Percentiles rank a stretch among this genome's conserved stretches.
Conservation (phyloP, 2,797 vertebrate genomes). For the Acomys russatus region DNA sequence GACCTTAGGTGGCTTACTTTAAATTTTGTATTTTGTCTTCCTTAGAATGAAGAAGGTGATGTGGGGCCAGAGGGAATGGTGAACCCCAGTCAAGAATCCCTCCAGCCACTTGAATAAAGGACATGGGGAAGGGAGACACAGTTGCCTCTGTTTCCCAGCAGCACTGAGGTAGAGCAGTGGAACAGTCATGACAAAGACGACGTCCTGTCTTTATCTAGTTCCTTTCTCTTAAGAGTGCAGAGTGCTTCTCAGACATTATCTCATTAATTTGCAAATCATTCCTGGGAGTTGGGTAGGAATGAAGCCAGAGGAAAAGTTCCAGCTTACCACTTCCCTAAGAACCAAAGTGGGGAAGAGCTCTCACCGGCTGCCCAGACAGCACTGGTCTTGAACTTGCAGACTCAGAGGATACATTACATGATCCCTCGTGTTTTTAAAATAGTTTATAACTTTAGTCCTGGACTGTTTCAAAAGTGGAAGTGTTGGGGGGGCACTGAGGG, state of each 20-base stretch:
- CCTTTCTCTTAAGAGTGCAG: conserved; percentile 69
- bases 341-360: background rate
- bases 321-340: conserved; percentile 2
- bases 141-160: conserved; percentile 46
- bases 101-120: background rate
- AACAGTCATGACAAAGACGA: background rate
- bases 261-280: conserved; percentile 72
- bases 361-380: background rate
- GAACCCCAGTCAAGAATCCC: background rate
- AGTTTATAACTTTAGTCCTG: background rate
- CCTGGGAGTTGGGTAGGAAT: conserved; percentile 66
- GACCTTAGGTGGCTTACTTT: background rate
- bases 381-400: background rate
- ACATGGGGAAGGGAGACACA: background rate
- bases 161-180: background rate
- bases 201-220: conserved; percentile 32
- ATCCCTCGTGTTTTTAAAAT: background rate
- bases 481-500: background rate
- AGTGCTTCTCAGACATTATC: conserved; percentile 78
- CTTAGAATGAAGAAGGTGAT: conserved; percentile 1
- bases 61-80: background rate
- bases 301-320: conserved; percentile 60
- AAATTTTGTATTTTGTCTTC: background rate
- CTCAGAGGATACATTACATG: background rate
- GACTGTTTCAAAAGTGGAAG: background rate